Evolutionary conservation across 2,797 vertebrate species (phyloP).

Genomic region (Xiphorhynchus erythropygius): DNA sequence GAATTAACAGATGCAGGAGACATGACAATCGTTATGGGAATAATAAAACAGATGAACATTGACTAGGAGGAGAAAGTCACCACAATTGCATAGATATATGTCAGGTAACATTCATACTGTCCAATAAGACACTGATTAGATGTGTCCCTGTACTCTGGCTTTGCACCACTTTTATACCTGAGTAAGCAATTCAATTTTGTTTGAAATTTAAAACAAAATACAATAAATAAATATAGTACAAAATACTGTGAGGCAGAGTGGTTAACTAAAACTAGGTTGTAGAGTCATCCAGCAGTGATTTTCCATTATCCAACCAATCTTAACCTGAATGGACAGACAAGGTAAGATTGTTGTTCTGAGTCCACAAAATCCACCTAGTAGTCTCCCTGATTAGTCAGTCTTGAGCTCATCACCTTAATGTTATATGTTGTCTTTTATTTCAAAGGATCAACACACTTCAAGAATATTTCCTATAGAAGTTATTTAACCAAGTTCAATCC

Average conservation of each 20-base stretch:
- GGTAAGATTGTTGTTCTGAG: neutral
- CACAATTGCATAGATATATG: neutral
- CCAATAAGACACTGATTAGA: neutral
- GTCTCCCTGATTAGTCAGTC: neutral
- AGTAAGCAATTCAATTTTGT: neutral
- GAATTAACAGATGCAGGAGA: neutral
- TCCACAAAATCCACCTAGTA: neutral
- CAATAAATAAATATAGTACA: neutral
- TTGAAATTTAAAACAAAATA: neutral
- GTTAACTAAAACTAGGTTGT: neutral
- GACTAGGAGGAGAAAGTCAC: neutral
- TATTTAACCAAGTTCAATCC: neutral
- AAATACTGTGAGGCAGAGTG: neutral
- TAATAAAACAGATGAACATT: neutral
- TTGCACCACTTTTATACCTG: accelerated
- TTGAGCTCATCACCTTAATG: neutral
- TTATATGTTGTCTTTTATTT: neutral
- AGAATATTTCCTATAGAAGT: neutral
- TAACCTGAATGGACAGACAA: neutral
- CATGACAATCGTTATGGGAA: neutral
- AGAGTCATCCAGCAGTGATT: neutral
- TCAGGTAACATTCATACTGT: neutral
- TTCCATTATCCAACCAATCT: neutral
- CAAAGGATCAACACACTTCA: neutral
- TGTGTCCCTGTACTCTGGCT: neutral